Evolutionary conservation across 2,797 vertebrate species (phyloP), one percentile per base, ranked within the genome.

Genomic region (Dicrostonyx torquatus): DNA sequence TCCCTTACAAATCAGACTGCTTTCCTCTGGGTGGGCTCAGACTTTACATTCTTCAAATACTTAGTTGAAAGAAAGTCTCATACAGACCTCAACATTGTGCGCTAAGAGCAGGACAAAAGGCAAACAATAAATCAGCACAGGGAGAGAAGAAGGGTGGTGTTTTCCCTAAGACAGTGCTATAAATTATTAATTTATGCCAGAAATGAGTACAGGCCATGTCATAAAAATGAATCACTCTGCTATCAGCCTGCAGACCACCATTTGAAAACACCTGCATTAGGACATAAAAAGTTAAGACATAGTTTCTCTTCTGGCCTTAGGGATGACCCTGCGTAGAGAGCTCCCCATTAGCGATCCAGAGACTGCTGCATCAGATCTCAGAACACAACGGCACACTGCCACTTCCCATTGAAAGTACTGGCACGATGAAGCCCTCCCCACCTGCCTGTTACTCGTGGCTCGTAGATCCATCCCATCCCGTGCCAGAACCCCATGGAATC

Each of bases 101-200:
- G 26, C 14, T 40, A 58, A 87, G 80, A 90, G 20, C 34, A 80
- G 93, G 80, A 48, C 13, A 11, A 58, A 66, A 89, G 70, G 24
- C 22, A 70, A 91, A 60, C 3, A 73, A 62, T 64, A 89, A 80
- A 85, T 90, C 37, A 80, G n/a, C 31, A 58, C n/a, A 22, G 79
- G 92, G 48, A 58, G 34, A 13, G 53, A 70, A 79, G 53, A 58
- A 88, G 2, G 15, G 37, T 78, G 50, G 22, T 62, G 40, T 82
- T 92, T 86, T 66, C 15, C 55, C 40, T 89, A 70, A 43, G 50
- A 90, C 2, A 12, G 17, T 73, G 50, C 15, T 86, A 60, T 83
- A 94, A 85, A 70, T 93, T 80, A 95, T 93, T 95, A 80, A 84
- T 80, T 91, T 86, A 94, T 79, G 50, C 6, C 66, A 94, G 62